Conservation (phyloP, 2,113 vertebrate species). For the Cranoglanis bouderius region DNA sequence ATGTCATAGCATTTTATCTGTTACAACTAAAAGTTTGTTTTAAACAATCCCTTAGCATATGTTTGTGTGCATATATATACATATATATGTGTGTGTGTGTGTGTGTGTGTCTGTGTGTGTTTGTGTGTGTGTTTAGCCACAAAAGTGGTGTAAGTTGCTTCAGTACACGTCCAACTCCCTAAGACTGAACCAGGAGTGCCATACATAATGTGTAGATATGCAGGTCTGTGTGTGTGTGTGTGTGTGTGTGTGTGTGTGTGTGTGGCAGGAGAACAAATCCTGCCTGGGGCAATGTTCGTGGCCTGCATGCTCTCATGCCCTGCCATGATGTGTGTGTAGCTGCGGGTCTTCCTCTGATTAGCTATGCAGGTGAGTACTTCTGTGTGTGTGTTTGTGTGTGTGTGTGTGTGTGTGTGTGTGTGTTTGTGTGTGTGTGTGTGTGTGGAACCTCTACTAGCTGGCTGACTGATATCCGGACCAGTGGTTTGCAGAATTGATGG, state of each 20-base stretch:
- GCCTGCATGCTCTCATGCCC: constrained; percentile 21
- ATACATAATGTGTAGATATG: neutral
- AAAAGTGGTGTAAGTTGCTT: neutral
- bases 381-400: neutral
- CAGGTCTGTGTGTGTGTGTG: neutral
- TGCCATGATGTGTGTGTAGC: constrained; percentile 17
- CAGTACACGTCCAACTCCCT: neutral
- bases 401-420: constrained; percentile 20
- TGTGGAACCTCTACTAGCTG: neutral
- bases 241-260: constrained; percentile 10
- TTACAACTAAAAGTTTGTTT: neutral
- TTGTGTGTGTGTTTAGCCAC: neutral
- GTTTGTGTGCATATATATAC: too few relatives aligned
- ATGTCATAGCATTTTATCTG: neutral
- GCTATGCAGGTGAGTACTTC: constrained; percentile 8
- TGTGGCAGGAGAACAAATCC: constrained; percentile 14
- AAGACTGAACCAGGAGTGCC: neutral
- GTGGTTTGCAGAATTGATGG: constrained; percentile 3
- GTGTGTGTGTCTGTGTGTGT: neutral
- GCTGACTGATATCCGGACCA: neutral
- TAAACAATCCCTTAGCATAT: neutral
- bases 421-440: constrained; percentile 13
- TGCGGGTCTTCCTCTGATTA: constrained; percentile 4
- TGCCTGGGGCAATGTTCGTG: constrained; percentile 18
- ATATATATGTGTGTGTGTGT: neutral